A percentile compares a stretch with the other conserved stretches of the same genome.
Evolutionary conservation across 2,888 invertebrate genomes (phyloP).

Genomic region (Platerodrilus igneus): DNA sequence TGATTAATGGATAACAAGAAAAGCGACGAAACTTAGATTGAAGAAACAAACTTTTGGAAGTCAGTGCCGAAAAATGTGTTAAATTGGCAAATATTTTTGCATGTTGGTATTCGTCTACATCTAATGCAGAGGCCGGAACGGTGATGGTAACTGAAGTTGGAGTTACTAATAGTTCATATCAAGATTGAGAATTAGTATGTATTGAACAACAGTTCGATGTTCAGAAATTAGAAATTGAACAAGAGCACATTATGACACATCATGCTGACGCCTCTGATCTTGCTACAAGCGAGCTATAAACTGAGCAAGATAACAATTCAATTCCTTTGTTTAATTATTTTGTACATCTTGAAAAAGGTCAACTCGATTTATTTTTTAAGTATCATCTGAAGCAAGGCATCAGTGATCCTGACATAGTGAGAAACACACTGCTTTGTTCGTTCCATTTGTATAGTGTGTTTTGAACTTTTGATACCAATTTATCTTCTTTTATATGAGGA

Average conservation of each 20-base stretch:
- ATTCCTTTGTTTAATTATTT: constrained; percentile 1
- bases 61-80: neutral
- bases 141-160: constrained; percentile 1
- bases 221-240: too few species aligned
- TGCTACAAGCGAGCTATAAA: constrained; percentile 1
- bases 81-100: neutral
- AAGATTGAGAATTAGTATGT: constrained; percentile 1
- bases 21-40: too few species aligned
- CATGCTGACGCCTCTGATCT: neutral
- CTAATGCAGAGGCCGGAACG: too few species aligned
- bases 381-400: constrained; percentile 4
- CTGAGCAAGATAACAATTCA: constrained; percentile 2
- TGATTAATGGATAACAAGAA: constrained; percentile 1
- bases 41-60: too few species aligned
- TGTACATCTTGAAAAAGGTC: constrained; percentile 1
- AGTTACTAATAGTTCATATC: constrained; percentile 2
- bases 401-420: constrained; percentile 8
- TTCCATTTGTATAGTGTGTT: too few species aligned
- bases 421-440: too few species aligned
- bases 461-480: too few species aligned
- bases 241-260: constrained; percentile 1
- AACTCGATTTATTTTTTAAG: constrained; percentile 4
- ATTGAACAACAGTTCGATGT: too few species aligned
- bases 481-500: too few species aligned
- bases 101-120: constrained; percentile 2